Percentiles rank a stretch among this genome's conserved stretches.
phyloP scores from a whole-genome alignment of 2,113 vertebrate species.

The Spheniscus mendiculus region DNA sequence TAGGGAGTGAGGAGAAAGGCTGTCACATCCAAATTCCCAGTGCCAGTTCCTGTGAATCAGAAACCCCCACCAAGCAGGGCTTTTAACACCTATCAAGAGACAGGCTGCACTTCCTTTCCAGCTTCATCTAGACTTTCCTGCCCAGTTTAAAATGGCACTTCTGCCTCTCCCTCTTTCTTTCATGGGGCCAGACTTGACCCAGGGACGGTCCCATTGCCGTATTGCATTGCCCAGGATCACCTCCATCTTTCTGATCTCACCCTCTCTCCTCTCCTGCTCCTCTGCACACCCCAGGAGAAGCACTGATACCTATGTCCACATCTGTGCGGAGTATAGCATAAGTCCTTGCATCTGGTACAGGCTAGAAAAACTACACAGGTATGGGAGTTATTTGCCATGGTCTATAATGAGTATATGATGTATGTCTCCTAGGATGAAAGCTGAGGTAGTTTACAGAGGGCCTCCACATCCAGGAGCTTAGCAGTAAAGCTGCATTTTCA shows the following conservation, averaged over 20 bases:
- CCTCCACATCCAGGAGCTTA: background rate
- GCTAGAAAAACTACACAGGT: background rate
- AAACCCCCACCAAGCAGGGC: background rate
- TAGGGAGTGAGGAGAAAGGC: background rate
- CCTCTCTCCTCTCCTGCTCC: background rate
- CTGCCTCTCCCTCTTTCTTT: background rate
- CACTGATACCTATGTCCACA: background rate
- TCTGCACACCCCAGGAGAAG: background rate
- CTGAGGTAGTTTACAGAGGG: background rate
- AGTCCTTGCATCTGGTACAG: background rate
- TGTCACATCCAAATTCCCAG: background rate
- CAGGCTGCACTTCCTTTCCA: background rate
- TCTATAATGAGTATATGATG: background rate
- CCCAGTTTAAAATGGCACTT: background rate
- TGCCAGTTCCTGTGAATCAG: background rate
- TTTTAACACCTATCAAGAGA: background rate
- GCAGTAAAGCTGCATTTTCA: background rate
- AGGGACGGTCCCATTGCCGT: background rate
- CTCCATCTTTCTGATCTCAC: background rate
- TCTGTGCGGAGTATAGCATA: background rate
- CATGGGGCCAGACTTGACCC: background rate
- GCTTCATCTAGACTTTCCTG: background rate
- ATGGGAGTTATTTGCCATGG: background rate
- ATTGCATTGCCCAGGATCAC: background rate
- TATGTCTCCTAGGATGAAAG: background rate